Conservation (phyloP, 2,113 vertebrate genomes). For the Mugil cephalus region DNA sequence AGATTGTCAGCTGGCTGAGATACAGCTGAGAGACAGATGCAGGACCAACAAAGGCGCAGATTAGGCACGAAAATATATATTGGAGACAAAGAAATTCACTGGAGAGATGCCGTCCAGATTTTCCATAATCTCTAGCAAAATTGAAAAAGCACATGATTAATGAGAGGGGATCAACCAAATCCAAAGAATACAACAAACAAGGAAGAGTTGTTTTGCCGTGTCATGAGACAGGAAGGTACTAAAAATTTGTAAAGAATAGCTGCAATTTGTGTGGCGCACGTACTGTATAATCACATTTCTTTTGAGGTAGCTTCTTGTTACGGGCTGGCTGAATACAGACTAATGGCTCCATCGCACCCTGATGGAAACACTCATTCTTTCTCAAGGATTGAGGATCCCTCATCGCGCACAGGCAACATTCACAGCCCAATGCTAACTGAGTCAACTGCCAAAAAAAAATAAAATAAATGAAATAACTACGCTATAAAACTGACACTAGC, state of each 20-base stretch:
- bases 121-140: conserved; percentile 49
- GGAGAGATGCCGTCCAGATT: conserved; percentile 53
- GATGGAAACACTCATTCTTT: conserved; percentile 6
- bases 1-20: conserved; percentile 43
- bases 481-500: conserved; percentile 7
- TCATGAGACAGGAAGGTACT: conserved; percentile 5
- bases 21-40: conserved; percentile 58
- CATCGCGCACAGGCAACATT: conserved; percentile 25
- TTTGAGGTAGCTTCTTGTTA: conserved; percentile 9
- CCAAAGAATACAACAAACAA: conserved; percentile 21
- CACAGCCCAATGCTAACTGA: conserved; percentile 5
- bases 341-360: conserved; percentile 24
- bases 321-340: conserved; percentile 18
- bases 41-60: conserved; percentile 58
- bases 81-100: conserved; percentile 57
- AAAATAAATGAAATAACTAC: conserved; percentile 4
- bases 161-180: conserved; percentile 31
- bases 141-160: conserved; percentile 39
- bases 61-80: conserved; percentile 24
- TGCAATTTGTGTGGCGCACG: conserved; percentile 24
- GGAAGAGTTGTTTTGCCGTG: not conserved
- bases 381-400: not conserved
- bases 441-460: not conserved
- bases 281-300: conserved; percentile 40
- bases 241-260: not conserved